Evolutionary conservation across 2,797 vertebrate genomes (phyloP).

Genomic region (Chaetodon trifasciatus): DNA sequence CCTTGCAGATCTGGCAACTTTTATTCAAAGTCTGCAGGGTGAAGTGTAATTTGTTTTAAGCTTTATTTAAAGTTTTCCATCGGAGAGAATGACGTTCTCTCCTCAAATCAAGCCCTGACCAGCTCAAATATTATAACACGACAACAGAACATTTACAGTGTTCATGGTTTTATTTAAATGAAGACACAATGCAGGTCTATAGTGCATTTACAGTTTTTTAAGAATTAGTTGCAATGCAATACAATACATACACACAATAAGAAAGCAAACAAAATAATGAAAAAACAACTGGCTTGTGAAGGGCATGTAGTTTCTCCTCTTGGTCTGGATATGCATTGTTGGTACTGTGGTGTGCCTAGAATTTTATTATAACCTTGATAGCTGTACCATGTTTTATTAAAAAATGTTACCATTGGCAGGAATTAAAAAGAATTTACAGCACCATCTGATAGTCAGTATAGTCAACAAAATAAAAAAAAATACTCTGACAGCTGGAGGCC

Average conservation of each 20-base stretch:
- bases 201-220: not conserved
- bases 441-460: not conserved
- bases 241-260: not conserved
- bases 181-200: not conserved
- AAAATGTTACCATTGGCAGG: not conserved
- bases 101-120: not conserved
- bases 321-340: not conserved
- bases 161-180: not conserved
- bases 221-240: not conserved
- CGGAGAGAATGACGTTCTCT: not conserved
- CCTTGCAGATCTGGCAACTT: not conserved
- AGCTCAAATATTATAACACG: not conserved
- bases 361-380: not conserved
- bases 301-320: not conserved
- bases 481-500: not conserved
- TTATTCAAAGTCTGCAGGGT: not conserved
- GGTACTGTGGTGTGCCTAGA: not conserved
- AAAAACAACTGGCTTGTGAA: too few species aligned
- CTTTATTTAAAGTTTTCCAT: constrained; percentile 9
- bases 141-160: not conserved
- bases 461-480: constrained; percentile 4
- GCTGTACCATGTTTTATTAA: not conserved
- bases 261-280: not conserved
- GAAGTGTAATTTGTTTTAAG: not conserved
- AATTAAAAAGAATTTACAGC: not conserved